A percentile compares a stretch with the other conserved stretches of the same genome.
phyloP scores from a whole-genome alignment of 2,888 invertebrate species.

The Dorcus parallelipipedus region DNA sequence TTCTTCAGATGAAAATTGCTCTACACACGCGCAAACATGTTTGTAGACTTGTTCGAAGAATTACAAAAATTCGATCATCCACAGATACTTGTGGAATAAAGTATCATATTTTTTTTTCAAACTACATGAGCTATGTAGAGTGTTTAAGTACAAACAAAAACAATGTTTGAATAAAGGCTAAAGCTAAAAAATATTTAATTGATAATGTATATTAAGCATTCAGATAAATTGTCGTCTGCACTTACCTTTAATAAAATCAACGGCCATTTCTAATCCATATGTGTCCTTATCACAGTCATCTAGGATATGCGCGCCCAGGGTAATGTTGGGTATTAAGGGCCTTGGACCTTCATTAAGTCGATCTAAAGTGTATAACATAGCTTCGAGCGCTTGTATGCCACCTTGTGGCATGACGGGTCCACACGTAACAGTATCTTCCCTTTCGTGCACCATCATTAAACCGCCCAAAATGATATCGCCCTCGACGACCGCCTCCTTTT shows the following conservation, averaged over 20 bases:
- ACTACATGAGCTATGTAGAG: too few relatives aligned
- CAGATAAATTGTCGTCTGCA: constrained; percentile 11
- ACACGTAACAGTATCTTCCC: constrained; percentile 83
- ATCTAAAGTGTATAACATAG: constrained; percentile 89
- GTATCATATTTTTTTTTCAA: too few relatives aligned
- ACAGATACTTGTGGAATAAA: too few relatives aligned
- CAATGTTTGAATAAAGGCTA: too few relatives aligned
- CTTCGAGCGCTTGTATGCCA: constrained; percentile 82
- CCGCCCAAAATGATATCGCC: constrained; percentile 88
- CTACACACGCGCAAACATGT: too few relatives aligned
- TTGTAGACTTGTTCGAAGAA: too few relatives aligned
- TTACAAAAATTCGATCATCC: too few relatives aligned
- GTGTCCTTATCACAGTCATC: constrained; percentile 97
- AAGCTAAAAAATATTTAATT: too few relatives aligned
- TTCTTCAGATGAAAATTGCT: too few relatives aligned
- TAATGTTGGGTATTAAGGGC: constrained; percentile 72
- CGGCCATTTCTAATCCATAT: constrained; percentile 92
- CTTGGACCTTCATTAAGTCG: constrained; percentile 64
- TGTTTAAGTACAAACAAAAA: too few relatives aligned
- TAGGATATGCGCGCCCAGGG: constrained; percentile 81
- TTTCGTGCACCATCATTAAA: constrained; percentile 92
- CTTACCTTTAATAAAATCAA: constrained; percentile 95
- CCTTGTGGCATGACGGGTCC: constrained; percentile 95
- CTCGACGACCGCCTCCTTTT: constrained; percentile 81
- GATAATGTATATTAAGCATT: neutral